phyloP scores from a whole-genome alignment of 2,113 vertebrate species.

The Fulica atra region DNA sequence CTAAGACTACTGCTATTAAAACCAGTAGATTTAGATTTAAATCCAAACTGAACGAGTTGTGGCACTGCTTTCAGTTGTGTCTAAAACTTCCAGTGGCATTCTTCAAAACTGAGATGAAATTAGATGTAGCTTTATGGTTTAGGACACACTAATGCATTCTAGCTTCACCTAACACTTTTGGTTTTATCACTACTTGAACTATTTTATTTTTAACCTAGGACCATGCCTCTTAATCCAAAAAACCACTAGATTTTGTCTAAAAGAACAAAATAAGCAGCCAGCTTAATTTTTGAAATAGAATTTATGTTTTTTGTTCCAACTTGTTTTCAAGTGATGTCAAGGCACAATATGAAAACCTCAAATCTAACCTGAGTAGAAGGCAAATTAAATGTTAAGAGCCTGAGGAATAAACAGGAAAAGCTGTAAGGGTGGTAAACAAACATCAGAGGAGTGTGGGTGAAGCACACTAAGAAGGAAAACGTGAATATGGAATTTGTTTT shows the following conservation, averaged over 20 bases:
- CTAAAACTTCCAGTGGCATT: neutral
- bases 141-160: neutral
- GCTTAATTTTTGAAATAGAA: neutral
- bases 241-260: neutral
- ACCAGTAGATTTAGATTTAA: neutral
- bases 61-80: neutral
- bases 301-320: neutral
- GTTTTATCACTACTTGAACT: neutral
- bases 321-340: neutral
- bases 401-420: constrained; percentile 34
- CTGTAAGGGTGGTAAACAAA: neutral
- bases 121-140: neutral
- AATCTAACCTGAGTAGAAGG: neutral
- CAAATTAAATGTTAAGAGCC: neutral
- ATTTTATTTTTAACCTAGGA: neutral
- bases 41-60: neutral
- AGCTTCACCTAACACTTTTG: neutral
- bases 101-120: neutral
- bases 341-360: neutral
- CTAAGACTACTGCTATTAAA: neutral
- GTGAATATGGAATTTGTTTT: neutral
- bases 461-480: neutral
- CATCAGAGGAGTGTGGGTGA: neutral
- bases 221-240: neutral
- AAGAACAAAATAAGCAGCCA: neutral